Conservation (phyloP, 1,140 invertebrate species). For the Calephelis virginiensis region DNA sequence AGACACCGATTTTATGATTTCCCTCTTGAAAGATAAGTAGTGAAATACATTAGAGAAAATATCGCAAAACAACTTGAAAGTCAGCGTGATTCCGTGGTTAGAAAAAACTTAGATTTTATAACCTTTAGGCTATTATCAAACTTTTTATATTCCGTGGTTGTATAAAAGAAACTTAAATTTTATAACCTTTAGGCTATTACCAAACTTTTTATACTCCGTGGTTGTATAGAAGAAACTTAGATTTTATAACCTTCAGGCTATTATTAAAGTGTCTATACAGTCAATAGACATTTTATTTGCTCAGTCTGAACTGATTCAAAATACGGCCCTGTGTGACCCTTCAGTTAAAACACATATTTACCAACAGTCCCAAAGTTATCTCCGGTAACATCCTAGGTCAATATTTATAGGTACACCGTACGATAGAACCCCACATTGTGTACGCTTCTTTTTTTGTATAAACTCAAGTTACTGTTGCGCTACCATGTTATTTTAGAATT, state of each 20-base stretch:
- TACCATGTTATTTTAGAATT: constrained; percentile 22
- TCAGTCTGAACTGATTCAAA: not conserved
- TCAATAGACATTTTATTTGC: constrained; percentile 40
- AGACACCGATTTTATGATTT: too few relatives aligned
- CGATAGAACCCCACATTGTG: constrained; percentile 32
- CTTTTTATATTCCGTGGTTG: too few relatives aligned
- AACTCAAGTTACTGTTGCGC: constrained; percentile 29
- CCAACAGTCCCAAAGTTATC: constrained; percentile 12
- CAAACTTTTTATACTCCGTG: too few relatives aligned
- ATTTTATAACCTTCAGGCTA: too few relatives aligned
- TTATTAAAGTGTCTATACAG: too few relatives aligned
- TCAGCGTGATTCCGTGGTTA: too few relatives aligned
- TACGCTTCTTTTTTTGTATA: constrained; percentile 33
- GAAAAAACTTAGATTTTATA: too few relatives aligned
- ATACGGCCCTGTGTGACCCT: constrained; percentile 7
- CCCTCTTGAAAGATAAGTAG: too few relatives aligned
- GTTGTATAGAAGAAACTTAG: constrained; percentile 28
- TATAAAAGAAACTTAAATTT: too few relatives aligned
- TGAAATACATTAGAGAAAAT: too few relatives aligned
- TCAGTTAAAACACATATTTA: constrained; percentile 18
- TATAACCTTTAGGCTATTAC: not conserved
- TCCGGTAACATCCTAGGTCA: constrained; percentile 57
- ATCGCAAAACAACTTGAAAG: too few relatives aligned
- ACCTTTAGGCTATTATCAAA: too few relatives aligned
- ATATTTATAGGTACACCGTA: constrained; percentile 42